Evolutionary conservation across 2,888 invertebrate genomes (phyloP), one percentile per base, ranked within the genome.

Genomic region (Cephus sareptanus): DNA sequence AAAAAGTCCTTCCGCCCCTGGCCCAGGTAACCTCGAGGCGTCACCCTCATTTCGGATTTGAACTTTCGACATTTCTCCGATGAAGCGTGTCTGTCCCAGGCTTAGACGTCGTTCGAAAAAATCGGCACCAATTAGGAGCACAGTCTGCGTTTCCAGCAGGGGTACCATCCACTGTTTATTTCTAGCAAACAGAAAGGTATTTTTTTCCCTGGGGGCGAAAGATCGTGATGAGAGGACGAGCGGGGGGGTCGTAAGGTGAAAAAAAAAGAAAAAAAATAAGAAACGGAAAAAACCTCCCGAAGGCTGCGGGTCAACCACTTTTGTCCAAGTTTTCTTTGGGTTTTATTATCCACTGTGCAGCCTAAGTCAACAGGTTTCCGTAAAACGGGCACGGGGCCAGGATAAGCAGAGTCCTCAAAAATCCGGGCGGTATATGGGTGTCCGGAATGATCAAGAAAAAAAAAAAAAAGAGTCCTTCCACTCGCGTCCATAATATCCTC

Each of bases 321-420:
- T 85, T 87, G 81, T 77, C 77, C 80, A 77, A 79, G 81, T 81
- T 71, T 74, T 37, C 83, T 82, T 81, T 82, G 81, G 82, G 80
- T 81, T 77, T 79, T 80, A 84, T 85, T 85, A 83, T 85, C 80
- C 81, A 83, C 80, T 81, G 78, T 31, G 31, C 71, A 34, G 34
- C 83, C 83, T 85, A 85, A 87, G 83, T 86, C 84, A 85, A 84
- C 87, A 85, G 83, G 81, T 87, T 80, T 83, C 79, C 79, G 80
- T 73, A 78, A 77, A 80, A 83, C 70, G 77, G 76, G 56, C 56
- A 56, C 56, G 56, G 56, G 56, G 56, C 56, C 23, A 56, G 56
- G 23, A 56, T 23, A 23, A 56, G 40, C 40, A 56, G 23, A 56
- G 56, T 56, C 56, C 56, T 56, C 23, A 23, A 56, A 56, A 9